phyloP scores from a whole-genome alignment of 1,140 invertebrate species.

The Lucilia sericata region DNA sequence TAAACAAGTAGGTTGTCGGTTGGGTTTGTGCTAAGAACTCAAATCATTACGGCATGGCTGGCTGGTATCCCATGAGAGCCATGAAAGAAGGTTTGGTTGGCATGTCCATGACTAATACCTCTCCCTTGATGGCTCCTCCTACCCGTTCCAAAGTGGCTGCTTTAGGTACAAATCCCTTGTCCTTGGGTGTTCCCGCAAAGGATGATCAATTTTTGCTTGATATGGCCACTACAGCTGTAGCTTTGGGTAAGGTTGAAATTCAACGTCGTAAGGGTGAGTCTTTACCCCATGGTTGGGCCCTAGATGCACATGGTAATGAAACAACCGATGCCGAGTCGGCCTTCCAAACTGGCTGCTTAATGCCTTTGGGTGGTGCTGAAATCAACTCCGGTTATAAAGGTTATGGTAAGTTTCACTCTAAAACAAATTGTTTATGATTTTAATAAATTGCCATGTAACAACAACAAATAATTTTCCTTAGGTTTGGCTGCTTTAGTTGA shows the following conservation, averaged over 20 bases:
- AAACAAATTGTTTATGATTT: not conserved
- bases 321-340: constrained; percentile 78
- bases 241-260: constrained; percentile 82
- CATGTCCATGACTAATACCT: constrained; percentile 93
- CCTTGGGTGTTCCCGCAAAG: constrained; percentile 81
- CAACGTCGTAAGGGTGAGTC: constrained; percentile 78
- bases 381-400: constrained; percentile 89
- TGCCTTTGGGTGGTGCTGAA: constrained; percentile 88
- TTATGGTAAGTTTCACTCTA: constrained; percentile 70
- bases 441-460: not conserved
- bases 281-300: constrained; percentile 88
- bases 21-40: constrained; percentile 84
- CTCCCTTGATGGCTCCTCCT: constrained; percentile 87
- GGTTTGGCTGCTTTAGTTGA: constrained; percentile 89
- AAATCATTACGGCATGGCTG: constrained; percentile 77
- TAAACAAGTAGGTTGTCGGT: constrained; percentile 83
- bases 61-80: constrained; percentile 86
- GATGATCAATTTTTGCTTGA: constrained; percentile 86
- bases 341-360: constrained; percentile 75
- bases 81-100: constrained; percentile 83
- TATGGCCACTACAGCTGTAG: constrained; percentile 90
- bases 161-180: constrained; percentile 92
- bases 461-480: not conserved
- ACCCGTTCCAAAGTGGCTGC: constrained; percentile 82
- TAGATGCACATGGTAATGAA: constrained; percentile 76